Evolutionary conservation across 2,797 vertebrate genomes (phyloP), one percentile per base, ranked within the genome.

Genomic region (Eupleurogrammus muticus): DNA sequence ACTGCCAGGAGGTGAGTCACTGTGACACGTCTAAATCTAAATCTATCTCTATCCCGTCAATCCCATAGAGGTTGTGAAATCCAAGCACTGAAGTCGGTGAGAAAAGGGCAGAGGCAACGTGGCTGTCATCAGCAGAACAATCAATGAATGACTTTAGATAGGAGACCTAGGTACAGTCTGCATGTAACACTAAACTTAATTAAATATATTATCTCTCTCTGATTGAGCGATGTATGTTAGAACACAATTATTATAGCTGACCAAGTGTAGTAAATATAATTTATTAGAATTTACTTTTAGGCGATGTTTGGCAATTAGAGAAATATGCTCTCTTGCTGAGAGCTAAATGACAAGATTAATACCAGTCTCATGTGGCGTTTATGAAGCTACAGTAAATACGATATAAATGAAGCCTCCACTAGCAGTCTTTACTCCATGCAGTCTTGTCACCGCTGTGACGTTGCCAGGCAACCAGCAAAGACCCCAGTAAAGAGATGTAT

Each of bases 1-100:
- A 99, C 93, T 99, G 98, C 87, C 97, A 97, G 86, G 96, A 99
- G 95, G 98, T 99, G 87, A 96, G 94, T 70, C 66, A 48, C 50
- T 11, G 70, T 5, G 44, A 73, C 70, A 65, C 48, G 40, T n/a
- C 14, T 5, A 0, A 38, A 42, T n/a, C n/a, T n/a, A 42, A 4
- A 38, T 28, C 28, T 28, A 5, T 47, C 19, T 59, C 17, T 19
- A 2, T 23, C 14, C 6, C 8, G 14, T 61, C 21, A n/a, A 9
- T 34, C 24, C 24, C 44, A 17, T 5, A 34, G 17, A 54, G n/a
- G 2, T 13, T 28, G 7, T 52, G 40, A 47, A 32, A 65, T 35
- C 53, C 20, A 71, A 19, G 5, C 34, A 17, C 16, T 32, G 14
- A 17, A 59, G 24, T 54, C 35, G 3, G 9, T 6, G 49, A 7